Conservation (phyloP, 2,888 invertebrate genomes). For the Idaea aversata region DNA sequence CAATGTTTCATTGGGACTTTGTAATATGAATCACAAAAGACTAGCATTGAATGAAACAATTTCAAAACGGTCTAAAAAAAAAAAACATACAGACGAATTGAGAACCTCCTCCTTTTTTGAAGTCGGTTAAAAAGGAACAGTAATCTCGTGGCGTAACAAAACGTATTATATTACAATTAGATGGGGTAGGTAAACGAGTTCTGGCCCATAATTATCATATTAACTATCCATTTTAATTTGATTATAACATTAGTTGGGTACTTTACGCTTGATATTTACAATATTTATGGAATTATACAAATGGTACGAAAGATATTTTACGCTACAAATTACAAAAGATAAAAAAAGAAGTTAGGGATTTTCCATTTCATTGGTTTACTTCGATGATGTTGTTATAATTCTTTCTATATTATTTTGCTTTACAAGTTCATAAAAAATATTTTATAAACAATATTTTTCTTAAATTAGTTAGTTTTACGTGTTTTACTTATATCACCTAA, state of each 20-base stretch:
- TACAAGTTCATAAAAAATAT: no score
- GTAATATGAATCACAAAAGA: not conserved
- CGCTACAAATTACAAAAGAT: not conserved
- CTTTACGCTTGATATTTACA: not conserved
- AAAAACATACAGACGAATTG: no score
- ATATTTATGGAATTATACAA: not conserved
- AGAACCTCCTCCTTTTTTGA: no score
- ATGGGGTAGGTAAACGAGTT: constrained; percentile 14
- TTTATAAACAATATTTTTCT: no score
- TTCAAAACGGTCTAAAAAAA: no score
- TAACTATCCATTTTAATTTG: constrained; percentile 18
- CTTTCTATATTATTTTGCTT: not conserved
- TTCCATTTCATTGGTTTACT: not conserved
- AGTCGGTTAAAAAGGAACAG: not conserved
- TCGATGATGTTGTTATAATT: not conserved
- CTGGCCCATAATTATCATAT: constrained; percentile 25
- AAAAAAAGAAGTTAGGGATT: not conserved
- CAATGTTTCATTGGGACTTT: not conserved
- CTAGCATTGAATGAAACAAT: no score
- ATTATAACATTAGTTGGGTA: constrained; percentile 20
- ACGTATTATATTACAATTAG: constrained; percentile 23
- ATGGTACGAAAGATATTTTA: not conserved
- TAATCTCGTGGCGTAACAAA: constrained; percentile 10
- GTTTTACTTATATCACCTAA: no score
- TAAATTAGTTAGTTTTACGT: no score